Percentiles rank a stretch among this genome's conserved stretches.
These are phyloP conservation scores for Crenichthys baileyi DNA, from an alignment of 2,797 vertebrate genomes.

Conservation along the genomic window DNA sequence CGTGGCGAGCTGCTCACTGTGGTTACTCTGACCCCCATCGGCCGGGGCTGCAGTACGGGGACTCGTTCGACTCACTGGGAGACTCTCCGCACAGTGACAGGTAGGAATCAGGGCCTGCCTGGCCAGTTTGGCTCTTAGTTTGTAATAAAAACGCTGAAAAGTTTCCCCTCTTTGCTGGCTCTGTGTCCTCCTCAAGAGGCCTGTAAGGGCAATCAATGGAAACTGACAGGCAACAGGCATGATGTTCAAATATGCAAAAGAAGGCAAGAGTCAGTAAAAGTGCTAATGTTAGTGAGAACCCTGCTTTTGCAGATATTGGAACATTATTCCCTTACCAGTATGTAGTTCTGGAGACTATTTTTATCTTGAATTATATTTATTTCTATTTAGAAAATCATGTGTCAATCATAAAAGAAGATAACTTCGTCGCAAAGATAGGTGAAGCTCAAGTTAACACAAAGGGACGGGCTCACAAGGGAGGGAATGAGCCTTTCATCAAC, in stretches of 20 bases:
- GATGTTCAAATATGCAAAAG: conserved; percentile 57
- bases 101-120: conserved; percentile 73
- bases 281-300: conserved; percentile 51
- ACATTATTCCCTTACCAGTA: conserved; percentile 18
- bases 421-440: not conserved
- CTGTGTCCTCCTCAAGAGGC: conserved; percentile 57
- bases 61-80: conserved; percentile 94
- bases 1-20: conserved; percentile 89
- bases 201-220: conserved; percentile 65
- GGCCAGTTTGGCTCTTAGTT: conserved; percentile 33
- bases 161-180: conserved; percentile 64
- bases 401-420: conserved; percentile 12
- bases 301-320: conserved; percentile 17
- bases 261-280: conserved; percentile 57
- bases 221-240: conserved; percentile 62
- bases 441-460: conserved; percentile 10
- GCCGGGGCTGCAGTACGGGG: conserved; percentile 86
- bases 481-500: conserved; percentile 31
- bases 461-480: conserved; percentile 5
- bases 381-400: conserved; percentile 15
- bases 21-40: conserved; percentile 86
- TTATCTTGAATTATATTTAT: conserved; percentile 30
- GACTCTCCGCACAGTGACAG: conserved; percentile 98
- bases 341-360: conserved; percentile 33
- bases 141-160: conserved; percentile 40